Base-by-base conservation (phyloP, 2,113 vertebrate genomes). In the Elephantulus edwardii region DNA sequence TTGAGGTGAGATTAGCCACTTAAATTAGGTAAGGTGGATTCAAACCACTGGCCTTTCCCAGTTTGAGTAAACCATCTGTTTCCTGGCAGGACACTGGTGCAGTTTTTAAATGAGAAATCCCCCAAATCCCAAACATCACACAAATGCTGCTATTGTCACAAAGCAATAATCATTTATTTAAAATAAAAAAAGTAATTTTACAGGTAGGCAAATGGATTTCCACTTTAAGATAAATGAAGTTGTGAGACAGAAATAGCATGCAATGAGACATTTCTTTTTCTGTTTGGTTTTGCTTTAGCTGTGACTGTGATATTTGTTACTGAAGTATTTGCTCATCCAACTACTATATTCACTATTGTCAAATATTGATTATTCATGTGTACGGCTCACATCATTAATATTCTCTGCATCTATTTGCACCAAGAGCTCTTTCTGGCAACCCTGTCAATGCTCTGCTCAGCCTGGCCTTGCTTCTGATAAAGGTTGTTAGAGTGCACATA, bases 171-270 rank as follows among this genome's bases (percentile, higher is more conserved):
- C 79, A 94, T 95, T 95, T 94, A 96, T 94, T 93, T 95, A 33
- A 33, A 33, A 13, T 62, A 54, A 30, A 30, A 62, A 64, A 64
- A 94, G 88, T 81, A 35, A 87, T 93, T n/a, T 95, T 96, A 96
- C 94, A 96, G 68, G 20, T 94, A 95, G 93, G 91, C 82, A 96
- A 95, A 96, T 60, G 46, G 81, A 95, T 56, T 93, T 92, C 91
- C 83, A 91, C 79, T 93, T 96, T 84, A 64, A 92, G 66, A 86
- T 85, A 91, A 91, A 93, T 84, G 74, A 82, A 90, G 14, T 60
- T 86, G 11, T 88, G 93, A 88, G 94, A 68, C 80, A 94, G 94
- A 96, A 93, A 95, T 40, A 92, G 95, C 97, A 97, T 97, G 96
- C 96, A 95, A 93, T 94, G 68, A 92, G 97, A 94, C 62, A 83